Base-by-base conservation (phyloP, 23 tunicate genomes). In the Oikopleura dioica region DNA sequence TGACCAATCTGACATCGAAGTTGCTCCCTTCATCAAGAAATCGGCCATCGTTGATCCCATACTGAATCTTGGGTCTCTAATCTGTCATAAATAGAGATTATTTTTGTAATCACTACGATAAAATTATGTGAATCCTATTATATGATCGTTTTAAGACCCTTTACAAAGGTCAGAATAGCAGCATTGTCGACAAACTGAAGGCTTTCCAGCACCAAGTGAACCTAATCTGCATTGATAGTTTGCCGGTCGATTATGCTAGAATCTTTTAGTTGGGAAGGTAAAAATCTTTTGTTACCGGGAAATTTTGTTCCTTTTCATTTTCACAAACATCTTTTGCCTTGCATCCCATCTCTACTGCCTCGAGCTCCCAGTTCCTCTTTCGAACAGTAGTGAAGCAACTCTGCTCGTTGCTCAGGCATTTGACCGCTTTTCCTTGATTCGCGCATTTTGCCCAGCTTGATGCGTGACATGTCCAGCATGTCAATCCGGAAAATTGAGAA, bases 131-230 rank as follows among this genome's bases (percentile, higher is more conserved):
- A n/a, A n/a, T n/a, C n/a, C n/a, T n/a, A n/a, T n/a, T n/a, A n/a
- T n/a, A n/a, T n/a, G n/a, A n/a, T n/a, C 72, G 72, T 63, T 31
- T 63, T 63, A 23, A 63, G 16, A 12, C 5, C 72, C 72, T 23
- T 23, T 63, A 63, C 72, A 63, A 63, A 21, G 26, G 2, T 63
- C 33, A 63, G 33, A 24, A 28, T 24, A 2, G 33, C 72, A 63
- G 26, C 72, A 63, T 63, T 63, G 72, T 12, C 72, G 72, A 28
- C 72, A 63, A 24, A 63, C 72, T 4, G 72, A 63, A 5, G 72
- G 72, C 4, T 31, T 31, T 12, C 2, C 16, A 12, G 16, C 5
- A 16, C 30, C 72, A 2, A 63, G 26, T 31, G 16, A 23, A 28
- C 72, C 72, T 24, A 63, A 2, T 63, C 72, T 24, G 26, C 72